These are phyloP conservation scores for Pyrrhosoma nymphula DNA, from an alignment of 2,888 invertebrate genomes.

Conservation along the genomic window DNA sequence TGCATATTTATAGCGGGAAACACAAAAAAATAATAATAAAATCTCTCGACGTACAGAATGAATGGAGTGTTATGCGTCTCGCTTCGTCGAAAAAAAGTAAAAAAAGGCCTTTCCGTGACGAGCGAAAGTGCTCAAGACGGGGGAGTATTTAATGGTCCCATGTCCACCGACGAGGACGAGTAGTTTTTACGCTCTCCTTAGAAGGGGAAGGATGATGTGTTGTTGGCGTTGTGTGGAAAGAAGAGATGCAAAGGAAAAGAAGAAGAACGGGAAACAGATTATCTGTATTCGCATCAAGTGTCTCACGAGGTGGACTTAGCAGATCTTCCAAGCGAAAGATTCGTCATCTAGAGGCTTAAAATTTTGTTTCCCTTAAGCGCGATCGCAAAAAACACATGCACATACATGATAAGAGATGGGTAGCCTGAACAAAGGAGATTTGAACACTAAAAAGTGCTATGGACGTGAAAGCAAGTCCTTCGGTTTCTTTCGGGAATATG, in stretches of 20 bases:
- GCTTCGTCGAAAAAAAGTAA: background rate
- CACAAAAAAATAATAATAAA: background rate
- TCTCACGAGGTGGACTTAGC: background rate
- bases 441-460: no score
- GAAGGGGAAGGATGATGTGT: background rate
- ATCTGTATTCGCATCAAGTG: background rate
- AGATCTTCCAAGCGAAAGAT: background rate
- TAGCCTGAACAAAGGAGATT: no score
- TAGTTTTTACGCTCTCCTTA: background rate
- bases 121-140: slow-evolving; percentile 19
- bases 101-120: background rate
- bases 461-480: no score
- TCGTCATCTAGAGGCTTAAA: background rate
- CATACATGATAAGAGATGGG: no score
- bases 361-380: background rate
- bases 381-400: no score
- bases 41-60: background rate
- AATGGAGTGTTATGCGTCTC: slow-evolving; percentile 32
- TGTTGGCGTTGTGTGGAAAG: background rate
- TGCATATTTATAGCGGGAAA: background rate
- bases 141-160: background rate
- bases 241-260: background rate
- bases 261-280: background rate
- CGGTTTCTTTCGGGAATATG: no score
- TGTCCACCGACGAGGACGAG: background rate